phyloP scores from a whole-genome alignment of 2,888 invertebrate species.

The Eupithecia insigniata region DNA sequence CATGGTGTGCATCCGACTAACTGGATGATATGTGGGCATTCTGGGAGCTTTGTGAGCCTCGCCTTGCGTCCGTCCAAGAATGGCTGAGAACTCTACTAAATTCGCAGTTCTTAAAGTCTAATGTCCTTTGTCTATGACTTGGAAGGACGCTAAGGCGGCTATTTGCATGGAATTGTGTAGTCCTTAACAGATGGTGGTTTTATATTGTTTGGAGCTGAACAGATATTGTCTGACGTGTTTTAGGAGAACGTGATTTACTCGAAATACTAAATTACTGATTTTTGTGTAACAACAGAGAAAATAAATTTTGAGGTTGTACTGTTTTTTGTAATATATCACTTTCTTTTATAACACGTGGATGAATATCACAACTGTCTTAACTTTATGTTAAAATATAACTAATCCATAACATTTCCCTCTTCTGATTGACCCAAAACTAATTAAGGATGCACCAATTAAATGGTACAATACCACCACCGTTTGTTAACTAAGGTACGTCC shows the following conservation, averaged over 20 bases:
- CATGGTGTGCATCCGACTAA: slow-evolving; percentile 40
- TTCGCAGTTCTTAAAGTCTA: neutral
- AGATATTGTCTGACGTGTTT: slow-evolving; percentile 60
- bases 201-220: slow-evolving; percentile 55
- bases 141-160: slow-evolving; percentile 54
- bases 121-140: slow-evolving; percentile 2
- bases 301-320: neutral
- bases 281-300: slow-evolving; percentile 2
- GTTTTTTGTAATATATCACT: slow-evolving; percentile 44
- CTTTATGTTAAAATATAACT: slow-evolving; percentile 77
- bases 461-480: slow-evolving; percentile 82
- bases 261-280: neutral
- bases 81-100: neutral
- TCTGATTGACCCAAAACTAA: slow-evolving; percentile 82
- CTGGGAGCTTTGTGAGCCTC: slow-evolving; percentile 58
- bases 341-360: slow-evolving; percentile 64
- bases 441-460: slow-evolving; percentile 83
- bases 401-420: slow-evolving; percentile 85
- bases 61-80: slow-evolving; percentile 17
- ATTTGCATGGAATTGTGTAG: slow-evolving; percentile 77
- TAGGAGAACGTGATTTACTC: slow-evolving; percentile 59
- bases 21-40: slow-evolving; percentile 55
- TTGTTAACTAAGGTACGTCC: slow-evolving; percentile 81
- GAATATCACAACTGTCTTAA: slow-evolving; percentile 54
- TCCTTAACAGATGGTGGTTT: slow-evolving; percentile 74